These are phyloP conservation scores for Platyura marginata DNA, from an alignment of 1,140 invertebrate species.

Conservation along the genomic window DNA sequence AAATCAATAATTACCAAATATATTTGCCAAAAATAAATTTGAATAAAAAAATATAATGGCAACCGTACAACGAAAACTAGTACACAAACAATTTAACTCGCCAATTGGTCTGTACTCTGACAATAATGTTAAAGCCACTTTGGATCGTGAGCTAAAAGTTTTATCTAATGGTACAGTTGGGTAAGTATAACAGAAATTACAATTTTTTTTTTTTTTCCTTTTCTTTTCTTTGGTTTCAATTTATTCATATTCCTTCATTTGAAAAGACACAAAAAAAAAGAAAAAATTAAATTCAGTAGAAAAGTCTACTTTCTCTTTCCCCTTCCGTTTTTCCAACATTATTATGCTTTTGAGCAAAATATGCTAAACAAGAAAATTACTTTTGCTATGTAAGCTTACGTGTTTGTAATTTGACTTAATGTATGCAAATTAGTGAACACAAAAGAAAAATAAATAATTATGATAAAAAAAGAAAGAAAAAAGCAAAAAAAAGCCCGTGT, in stretches of 20 bases:
- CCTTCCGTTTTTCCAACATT: background rate
- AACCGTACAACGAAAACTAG: conserved; percentile 37
- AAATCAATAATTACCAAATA: too few relatives aligned
- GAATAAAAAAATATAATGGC: conserved; percentile 28
- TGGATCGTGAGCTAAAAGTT: conserved; percentile 56
- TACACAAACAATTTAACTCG: conserved; percentile 79
- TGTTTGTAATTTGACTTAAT: background rate
- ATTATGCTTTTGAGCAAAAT: background rate
- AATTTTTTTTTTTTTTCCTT: too few relatives aligned
- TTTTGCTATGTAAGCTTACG: background rate
- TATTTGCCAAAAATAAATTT: conserved; percentile 1
- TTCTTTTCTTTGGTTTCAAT: too few relatives aligned
- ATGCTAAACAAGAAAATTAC: background rate
- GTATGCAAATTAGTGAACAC: background rate
- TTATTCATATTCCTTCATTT: background rate
- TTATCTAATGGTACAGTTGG: conserved; percentile 57
- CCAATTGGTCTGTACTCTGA: conserved; percentile 73
- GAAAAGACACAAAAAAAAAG: background rate
- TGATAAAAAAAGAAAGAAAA: background rate
- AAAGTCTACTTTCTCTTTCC: background rate
- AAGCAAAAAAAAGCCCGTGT: background rate
- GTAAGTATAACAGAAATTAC: too few relatives aligned
- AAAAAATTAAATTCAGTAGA: too few relatives aligned
- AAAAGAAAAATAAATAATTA: background rate
- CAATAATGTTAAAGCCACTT: conserved; percentile 59